These are phyloP conservation scores for Lucilia sericata DNA, from an alignment of 1,140 invertebrate species.

Conservation along the genomic window DNA sequence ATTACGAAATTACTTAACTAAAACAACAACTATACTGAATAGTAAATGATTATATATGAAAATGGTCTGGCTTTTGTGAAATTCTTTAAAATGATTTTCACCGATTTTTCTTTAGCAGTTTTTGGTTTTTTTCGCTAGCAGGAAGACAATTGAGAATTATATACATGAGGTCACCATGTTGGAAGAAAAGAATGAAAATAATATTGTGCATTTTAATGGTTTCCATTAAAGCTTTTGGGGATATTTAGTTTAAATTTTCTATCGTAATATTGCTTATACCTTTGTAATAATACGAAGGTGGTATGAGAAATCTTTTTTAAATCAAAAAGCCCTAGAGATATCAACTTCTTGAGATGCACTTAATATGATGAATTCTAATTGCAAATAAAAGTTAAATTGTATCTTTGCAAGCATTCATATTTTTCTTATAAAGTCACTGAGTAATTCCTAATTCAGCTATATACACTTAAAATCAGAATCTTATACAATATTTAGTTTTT, in stretches of 20 bases:
- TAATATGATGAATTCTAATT: too few species aligned
- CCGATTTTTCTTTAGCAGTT: background rate
- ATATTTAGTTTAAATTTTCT: background rate
- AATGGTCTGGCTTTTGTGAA: background rate
- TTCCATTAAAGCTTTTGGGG: constrained; percentile 27
- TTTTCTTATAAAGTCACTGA: too few species aligned
- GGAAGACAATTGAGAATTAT: background rate
- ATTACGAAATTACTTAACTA: background rate
- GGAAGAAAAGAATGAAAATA: background rate
- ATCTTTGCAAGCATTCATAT: too few species aligned
- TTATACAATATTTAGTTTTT: too few species aligned
- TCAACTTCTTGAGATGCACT: too few species aligned
- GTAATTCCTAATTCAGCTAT: too few species aligned
- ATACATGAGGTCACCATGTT: background rate
- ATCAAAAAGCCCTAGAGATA: too few species aligned
- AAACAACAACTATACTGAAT: background rate
- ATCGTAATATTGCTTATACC: too few species aligned
- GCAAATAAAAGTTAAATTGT: too few species aligned
- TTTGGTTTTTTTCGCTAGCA: background rate
- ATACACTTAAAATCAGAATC: too few species aligned
- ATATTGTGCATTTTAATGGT: constrained; percentile 30
- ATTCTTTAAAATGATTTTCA: background rate
- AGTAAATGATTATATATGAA: background rate
- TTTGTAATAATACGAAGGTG: background rate
- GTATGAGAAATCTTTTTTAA: background rate